A percentile compares a stretch with the other conserved stretches of the same genome.
Conservation (phyloP, 2,113 vertebrate genomes). For the Bolborhynchus lineola region DNA sequence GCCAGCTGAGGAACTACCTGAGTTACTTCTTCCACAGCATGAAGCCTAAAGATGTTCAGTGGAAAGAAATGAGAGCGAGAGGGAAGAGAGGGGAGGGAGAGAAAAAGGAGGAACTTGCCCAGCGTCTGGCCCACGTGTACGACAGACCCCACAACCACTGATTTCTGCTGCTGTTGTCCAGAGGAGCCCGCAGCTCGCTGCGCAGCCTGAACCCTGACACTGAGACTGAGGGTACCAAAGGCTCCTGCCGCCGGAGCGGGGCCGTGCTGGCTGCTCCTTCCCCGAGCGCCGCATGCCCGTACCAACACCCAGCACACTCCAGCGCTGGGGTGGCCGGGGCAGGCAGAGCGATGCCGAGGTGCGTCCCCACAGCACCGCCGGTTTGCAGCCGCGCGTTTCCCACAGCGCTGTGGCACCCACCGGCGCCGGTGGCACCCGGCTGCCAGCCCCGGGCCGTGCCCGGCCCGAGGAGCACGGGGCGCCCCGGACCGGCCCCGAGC, state of each 20-base stretch:
- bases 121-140: neutral
- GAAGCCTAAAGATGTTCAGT: neutral
- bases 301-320: neutral
- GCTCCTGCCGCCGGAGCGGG: neutral
- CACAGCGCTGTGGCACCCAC: neutral
- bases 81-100: neutral
- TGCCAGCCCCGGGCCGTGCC: neutral
- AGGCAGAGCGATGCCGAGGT: no score
- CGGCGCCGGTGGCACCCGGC: neutral
- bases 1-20: neutral
- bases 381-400: neutral
- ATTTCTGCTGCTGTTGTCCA: neutral
- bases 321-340: neutral
- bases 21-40: neutral
- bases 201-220: neutral
- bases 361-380: neutral
- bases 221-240: neutral
- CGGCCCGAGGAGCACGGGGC: no score
- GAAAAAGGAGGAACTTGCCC: neutral
- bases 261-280: no score
- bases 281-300: accelerated
- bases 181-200: neutral
- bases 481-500: no score
- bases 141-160: neutral
- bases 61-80: neutral